A percentile compares a stretch with the other conserved stretches of the same genome.
Evolutionary conservation across 2,888 invertebrate species (phyloP).

Genomic region (Mythimna pallens): DNA sequence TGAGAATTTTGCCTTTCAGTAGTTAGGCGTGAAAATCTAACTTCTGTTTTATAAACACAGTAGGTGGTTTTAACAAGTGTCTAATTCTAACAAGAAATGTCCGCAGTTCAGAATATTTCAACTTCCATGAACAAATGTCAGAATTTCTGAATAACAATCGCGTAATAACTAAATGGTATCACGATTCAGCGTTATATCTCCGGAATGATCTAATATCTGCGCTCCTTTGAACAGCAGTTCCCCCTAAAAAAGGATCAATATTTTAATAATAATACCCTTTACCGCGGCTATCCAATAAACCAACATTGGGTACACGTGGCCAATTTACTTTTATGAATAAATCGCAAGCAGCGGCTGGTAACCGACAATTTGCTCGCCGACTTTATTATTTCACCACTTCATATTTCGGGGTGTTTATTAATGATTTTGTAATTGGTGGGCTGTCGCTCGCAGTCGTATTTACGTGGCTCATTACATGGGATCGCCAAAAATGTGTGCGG

Average conservation of each 20-base stretch:
- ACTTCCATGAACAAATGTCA: not conserved
- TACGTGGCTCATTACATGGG: constrained; percentile 73
- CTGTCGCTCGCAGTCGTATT: constrained; percentile 80
- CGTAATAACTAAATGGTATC: constrained; percentile 6
- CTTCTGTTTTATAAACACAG: not conserved
- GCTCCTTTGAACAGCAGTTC: constrained; percentile 28
- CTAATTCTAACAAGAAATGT: not conserved
- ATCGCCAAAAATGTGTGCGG: constrained; percentile 59
- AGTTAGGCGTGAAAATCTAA: too few species aligned
- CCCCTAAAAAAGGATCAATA: constrained; percentile 47
- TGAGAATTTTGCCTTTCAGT: not conserved
- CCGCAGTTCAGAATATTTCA: not conserved
- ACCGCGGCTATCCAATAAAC: constrained; percentile 68
- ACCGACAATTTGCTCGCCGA: constrained; percentile 75
- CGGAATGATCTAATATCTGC: constrained; percentile 31
- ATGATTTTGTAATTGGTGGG: constrained; percentile 85
- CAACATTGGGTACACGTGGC: constrained; percentile 72
- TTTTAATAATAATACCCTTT: constrained; percentile 61
- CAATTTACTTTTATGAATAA: constrained; percentile 75
- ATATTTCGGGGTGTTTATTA: constrained; percentile 84
- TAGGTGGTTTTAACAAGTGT: not conserved
- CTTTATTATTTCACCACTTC: constrained; percentile 82
- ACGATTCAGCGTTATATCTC: constrained; percentile 24
- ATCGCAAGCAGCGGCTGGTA: constrained; percentile 61
- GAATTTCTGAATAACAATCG: constrained; percentile 2